Base-by-base conservation (phyloP, 2,797 vertebrate genomes). In the Uromys caudimaculatus region DNA sequence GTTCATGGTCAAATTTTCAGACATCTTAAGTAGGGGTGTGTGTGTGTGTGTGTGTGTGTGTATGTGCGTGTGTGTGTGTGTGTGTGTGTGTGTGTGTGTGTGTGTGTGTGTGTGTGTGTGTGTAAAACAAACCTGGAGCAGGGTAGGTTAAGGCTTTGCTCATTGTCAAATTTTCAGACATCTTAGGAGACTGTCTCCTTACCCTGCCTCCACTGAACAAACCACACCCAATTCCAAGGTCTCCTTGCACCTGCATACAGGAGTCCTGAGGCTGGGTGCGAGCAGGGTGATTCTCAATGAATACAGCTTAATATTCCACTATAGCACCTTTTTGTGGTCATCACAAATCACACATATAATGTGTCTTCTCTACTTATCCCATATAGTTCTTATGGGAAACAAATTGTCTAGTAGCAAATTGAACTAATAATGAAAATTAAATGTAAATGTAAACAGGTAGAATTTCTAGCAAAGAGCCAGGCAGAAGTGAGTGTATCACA, bases 21-120 rank as follows among this genome's bases (percentile, higher is more conserved):
- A 62, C 60, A 29, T 27, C 24, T 62, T 62, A 29, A 44, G 44
- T 44, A 44, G 44, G 44, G 38, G 52, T 89, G 87, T 44, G 44
- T 44, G 44, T 44, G 44, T 44, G n/a, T n/a, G n/a, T n/a, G n/a
- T n/a, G n/a, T n/a, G 84, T 95, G 88, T 92, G 73, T 77, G 77
- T 95, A 77, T 89, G 77, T 73, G 79, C 93, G 87, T 90, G 77
- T 91, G 95, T 19, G 35, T 17, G 35, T 19, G 69, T 71, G n/a
- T 91, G 78, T 54, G n/a, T n/a, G n/a, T n/a, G n/a, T n/a, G 75
- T 83, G 83, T 95, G 83, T 91, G 75, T 82, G 76, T 94, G 84
- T 88, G 71, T 84, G 84, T 91, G 81, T 92, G 78, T 79, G 77
- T 91, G 95, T 19, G n/a, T 19, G n/a, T 21, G 69, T 71, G n/a